phyloP scores from a whole-genome alignment of 2,888 invertebrate genomes.

The Microdon myrmicae region DNA sequence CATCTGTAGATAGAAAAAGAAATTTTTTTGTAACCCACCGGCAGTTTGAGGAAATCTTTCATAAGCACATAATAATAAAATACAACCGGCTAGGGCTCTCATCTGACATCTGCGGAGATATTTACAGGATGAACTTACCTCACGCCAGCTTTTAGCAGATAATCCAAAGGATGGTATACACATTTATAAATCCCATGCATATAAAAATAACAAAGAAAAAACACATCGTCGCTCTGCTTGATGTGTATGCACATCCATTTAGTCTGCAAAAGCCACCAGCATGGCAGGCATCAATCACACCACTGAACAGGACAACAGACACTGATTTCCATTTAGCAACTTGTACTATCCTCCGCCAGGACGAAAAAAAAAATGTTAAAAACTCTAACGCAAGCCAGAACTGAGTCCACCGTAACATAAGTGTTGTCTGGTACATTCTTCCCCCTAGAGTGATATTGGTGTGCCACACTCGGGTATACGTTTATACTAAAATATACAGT shows the following conservation, averaged over 20 bases:
- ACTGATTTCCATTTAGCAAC: conserved; percentile 46
- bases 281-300: conserved; percentile 45
- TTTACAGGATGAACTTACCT: conserved; percentile 55
- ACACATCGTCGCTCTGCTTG: conserved; percentile 38
- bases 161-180: conserved; percentile 1
- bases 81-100: no score
- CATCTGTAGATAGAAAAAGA: no score
- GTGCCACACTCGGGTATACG: conserved; percentile 17
- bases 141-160: conserved; percentile 16
- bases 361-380: conserved; percentile 1
- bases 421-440: conserved; percentile 30
- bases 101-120: conserved; percentile 72
- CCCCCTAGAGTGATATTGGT: conserved; percentile 27
- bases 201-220: conserved; percentile 32
- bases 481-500: conserved; percentile 20
- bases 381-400: background rate
- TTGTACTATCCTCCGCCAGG: conserved; percentile 15
- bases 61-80: no score
- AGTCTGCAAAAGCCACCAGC: conserved; percentile 27
- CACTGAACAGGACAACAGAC: conserved; percentile 41
- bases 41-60: no score
- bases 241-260: conserved; percentile 25
- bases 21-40: no score
- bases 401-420: no score
- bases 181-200: conserved; percentile 31